These are phyloP conservation scores for Trachelus stipa DNA, from an alignment of 2,888 invertebrate species.

Conservation along the genomic window DNA sequence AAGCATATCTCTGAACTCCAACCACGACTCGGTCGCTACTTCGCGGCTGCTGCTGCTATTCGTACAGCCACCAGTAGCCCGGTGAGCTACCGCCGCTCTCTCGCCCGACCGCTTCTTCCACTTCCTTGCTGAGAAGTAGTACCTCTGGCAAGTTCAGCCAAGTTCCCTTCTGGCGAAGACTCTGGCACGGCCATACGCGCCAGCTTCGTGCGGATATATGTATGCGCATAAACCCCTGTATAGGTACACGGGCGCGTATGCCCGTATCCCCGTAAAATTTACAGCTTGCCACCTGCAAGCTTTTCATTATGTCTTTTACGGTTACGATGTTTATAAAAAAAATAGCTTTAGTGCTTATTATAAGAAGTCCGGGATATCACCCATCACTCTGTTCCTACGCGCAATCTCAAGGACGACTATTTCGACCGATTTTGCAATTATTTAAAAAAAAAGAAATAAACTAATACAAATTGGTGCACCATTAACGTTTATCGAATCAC, in stretches of 20 bases:
- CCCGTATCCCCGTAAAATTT: slow-evolving; percentile 24
- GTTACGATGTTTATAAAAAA: slow-evolving; percentile 33
- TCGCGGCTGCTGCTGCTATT: background rate
- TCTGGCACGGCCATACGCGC: background rate
- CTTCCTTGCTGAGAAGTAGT: background rate
- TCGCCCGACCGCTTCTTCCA: slow-evolving; percentile 11
- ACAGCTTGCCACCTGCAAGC: slow-evolving; percentile 28
- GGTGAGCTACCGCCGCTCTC: slow-evolving; percentile 4
- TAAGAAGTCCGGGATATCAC: background rate
- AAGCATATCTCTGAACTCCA: slow-evolving; percentile 51
- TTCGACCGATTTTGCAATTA: too few species aligned
- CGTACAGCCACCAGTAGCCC: background rate
- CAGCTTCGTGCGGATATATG: background rate
- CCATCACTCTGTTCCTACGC: background rate
- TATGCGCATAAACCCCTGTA: background rate
- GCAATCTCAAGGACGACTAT: background rate
- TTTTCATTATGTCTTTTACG: slow-evolving; percentile 35
- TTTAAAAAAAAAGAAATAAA: too few species aligned
- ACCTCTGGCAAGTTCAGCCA: too few species aligned
- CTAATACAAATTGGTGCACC: too few species aligned
- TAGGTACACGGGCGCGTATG: background rate
- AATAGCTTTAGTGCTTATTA: slow-evolving; percentile 25
- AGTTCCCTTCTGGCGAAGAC: too few species aligned
- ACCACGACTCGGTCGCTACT: background rate
- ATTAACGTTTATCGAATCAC: too few species aligned